phyloP scores from a whole-genome alignment of 2,797 vertebrate species.

The Halcyon leucocephala region DNA sequence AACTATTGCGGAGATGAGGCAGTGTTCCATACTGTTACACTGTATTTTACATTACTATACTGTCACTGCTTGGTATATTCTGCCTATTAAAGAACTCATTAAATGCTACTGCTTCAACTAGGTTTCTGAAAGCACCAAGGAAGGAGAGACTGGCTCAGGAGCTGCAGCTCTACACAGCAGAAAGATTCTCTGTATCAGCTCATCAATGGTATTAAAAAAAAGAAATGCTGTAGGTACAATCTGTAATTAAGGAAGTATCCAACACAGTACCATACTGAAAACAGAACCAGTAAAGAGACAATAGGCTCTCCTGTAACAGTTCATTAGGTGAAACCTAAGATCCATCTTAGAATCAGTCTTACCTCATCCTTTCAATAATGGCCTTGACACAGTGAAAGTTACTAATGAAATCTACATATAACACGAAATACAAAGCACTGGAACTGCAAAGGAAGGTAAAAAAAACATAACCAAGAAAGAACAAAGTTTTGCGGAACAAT shows the following conservation, averaged over 20 bases:
- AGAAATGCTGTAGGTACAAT: neutral
- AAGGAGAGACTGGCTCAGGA: neutral
- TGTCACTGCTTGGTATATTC: neutral
- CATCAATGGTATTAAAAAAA: neutral
- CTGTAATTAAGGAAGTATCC: neutral
- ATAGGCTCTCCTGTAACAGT: neutral
- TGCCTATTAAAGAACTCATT: neutral
- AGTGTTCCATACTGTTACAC: neutral
- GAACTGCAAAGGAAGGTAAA: neutral
- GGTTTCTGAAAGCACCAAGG: neutral
- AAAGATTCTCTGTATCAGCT: neutral
- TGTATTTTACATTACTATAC: neutral
- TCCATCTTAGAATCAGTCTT: neutral
- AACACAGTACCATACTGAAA: neutral
- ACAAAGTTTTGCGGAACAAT: neutral
- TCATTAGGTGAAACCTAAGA: neutral
- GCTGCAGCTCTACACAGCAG: neutral
- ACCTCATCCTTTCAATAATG: neutral
- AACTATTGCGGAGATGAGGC: neutral
- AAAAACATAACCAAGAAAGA: neutral
- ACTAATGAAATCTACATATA: neutral
- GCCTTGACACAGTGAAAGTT: neutral
- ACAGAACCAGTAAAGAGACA: neutral
- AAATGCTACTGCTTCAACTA: neutral
- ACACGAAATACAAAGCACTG: neutral